Evolutionary conservation across 2,797 vertebrate species (phyloP), one percentile per base, ranked within the genome.

Genomic region (Phalloptychus januarius): DNA sequence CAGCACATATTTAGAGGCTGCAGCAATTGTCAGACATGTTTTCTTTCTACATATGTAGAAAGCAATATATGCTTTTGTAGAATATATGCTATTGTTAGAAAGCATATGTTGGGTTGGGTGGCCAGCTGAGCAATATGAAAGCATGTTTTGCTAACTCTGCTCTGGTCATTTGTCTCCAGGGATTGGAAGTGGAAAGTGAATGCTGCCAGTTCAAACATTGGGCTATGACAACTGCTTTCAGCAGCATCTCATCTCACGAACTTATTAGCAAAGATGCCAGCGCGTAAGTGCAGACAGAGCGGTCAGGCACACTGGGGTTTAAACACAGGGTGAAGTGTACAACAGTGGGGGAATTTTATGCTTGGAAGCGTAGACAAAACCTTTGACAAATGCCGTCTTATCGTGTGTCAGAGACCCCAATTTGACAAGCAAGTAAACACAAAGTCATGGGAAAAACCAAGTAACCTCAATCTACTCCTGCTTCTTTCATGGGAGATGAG

Each of bases 181-280:
- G 92, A 90, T 85, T 79, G 71, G 77, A 88, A 93, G 93, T 90
- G 93, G 93, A 91, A 93, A 92, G 91, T 90, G 88, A 94, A 86
- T 76, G 84, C 83, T 94, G 93, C 92, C 92, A 93, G 88, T 90
- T 89, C 91, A 87, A 86, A 90, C 90, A 85, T 74, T 18, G 69
- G 85, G 83, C 88, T 85, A 72, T 88, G 90, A 94, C 93, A 92
- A 93, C 92, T 89, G 90, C 90, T 93, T 85, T 93, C 91, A 93
- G 83, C 93, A 87, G 83, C 87, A 82, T 89, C 91, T 93, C 89
- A 83, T 83, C 89, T 92, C 89, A 93, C 92, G 83, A 77, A 86
- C 86, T 82, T 78, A 89, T 92, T 93, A 91, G 84, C 79, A 72
- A 73, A 52, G 86, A 89, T 65, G 91, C 91, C 91, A 86, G 78